Evolutionary conservation across 2,888 invertebrate species (phyloP).

Genomic region (Zygothrica quintamaculata): DNA sequence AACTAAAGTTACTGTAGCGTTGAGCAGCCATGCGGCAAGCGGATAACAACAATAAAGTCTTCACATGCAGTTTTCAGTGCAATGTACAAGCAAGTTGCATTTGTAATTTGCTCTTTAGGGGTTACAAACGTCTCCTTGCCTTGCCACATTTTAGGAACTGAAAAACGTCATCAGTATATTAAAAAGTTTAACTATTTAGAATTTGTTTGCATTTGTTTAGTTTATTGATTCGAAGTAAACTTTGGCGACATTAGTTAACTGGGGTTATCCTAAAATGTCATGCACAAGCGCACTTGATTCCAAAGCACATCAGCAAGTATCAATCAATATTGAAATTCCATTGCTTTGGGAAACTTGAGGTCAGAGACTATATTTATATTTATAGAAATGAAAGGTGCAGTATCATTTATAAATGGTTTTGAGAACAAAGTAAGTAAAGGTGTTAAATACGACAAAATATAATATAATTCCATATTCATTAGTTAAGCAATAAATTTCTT

Average conservation of each 20-base stretch:
- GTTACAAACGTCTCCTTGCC: neutral
- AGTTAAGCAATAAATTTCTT: too few species aligned
- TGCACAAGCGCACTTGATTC: constrained; percentile 18
- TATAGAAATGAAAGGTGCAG: too few species aligned
- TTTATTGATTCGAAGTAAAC: constrained; percentile 28
- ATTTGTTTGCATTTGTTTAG: constrained; percentile 37
- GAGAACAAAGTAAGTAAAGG: too few species aligned
- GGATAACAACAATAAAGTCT: constrained; percentile 33
- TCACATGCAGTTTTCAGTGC: constrained; percentile 27
- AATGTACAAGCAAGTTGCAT: constrained; percentile 5
- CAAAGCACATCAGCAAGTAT: too few species aligned
- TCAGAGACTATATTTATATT: constrained; percentile 3
- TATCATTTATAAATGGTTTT: too few species aligned
- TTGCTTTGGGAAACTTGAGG: constrained; percentile 1
- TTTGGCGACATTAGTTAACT: constrained; percentile 3
- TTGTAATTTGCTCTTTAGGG: constrained; percentile 6
- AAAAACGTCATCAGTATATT: constrained; percentile 34
- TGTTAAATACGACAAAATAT: too few species aligned
- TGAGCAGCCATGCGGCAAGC: constrained; percentile 38
- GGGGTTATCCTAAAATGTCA: constrained; percentile 26
- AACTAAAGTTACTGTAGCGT: constrained; percentile 35
- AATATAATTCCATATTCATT: too few species aligned
- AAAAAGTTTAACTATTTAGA: constrained; percentile 28
- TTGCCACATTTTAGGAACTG: constrained; percentile 2
- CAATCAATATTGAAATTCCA: neutral